phyloP scores from a whole-genome alignment of 2,888 invertebrate species.

The Rhogogaster chlorosoma region DNA sequence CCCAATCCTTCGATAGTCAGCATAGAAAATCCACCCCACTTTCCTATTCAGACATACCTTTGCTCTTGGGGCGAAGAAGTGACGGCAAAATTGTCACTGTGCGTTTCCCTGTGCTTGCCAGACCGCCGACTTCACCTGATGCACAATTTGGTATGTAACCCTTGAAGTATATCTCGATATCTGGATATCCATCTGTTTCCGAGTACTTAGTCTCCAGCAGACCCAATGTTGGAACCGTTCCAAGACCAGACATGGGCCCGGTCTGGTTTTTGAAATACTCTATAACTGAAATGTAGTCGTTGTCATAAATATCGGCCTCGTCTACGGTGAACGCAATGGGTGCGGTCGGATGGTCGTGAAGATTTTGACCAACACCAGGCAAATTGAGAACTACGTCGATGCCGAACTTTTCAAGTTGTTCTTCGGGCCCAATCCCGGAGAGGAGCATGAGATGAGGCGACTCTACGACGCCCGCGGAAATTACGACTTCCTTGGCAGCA shows the following conservation, averaged over 20 bases:
- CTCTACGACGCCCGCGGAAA: constrained; percentile 84
- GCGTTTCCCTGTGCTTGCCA: constrained; percentile 70
- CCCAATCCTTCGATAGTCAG: background rate
- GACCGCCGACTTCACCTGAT: constrained; percentile 78
- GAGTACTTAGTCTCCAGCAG: constrained; percentile 80
- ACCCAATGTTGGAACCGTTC: constrained; percentile 77
- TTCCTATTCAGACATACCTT: constrained; percentile 75
- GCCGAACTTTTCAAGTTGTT: constrained; percentile 80
- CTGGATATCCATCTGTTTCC: constrained; percentile 82
- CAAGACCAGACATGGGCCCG: constrained; percentile 83
- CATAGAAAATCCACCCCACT: background rate
- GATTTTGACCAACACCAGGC: constrained; percentile 85
- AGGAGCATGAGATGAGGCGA: constrained; percentile 83
- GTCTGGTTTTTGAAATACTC: constrained; percentile 82
- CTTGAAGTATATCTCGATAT: constrained; percentile 84
- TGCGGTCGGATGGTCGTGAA: constrained; percentile 85
- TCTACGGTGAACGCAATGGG: constrained; percentile 80
- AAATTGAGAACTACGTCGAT: constrained; percentile 82
- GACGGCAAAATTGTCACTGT: constrained; percentile 72
- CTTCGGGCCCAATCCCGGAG: constrained; percentile 80
- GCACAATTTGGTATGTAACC: constrained; percentile 83
- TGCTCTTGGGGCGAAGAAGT: constrained; percentile 83
- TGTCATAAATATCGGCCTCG: constrained; percentile 78
- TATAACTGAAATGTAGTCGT: constrained; percentile 83
- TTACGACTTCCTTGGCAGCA: constrained; percentile 78